phyloP scores from a whole-genome alignment of 2,888 invertebrate species.

The Chalcis sispes region DNA sequence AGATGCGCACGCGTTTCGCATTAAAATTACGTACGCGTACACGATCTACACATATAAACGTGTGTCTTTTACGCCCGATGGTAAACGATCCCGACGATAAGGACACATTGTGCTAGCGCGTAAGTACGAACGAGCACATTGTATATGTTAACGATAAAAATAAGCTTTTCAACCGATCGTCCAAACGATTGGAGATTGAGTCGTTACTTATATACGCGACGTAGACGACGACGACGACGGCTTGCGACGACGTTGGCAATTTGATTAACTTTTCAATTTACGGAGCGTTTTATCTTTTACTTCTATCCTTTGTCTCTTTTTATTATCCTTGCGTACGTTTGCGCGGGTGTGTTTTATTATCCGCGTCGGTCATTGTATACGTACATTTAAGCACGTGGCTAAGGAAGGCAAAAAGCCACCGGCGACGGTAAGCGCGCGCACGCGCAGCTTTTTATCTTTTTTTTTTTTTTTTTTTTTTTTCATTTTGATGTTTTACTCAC shows the following conservation, averaged over 20 bases:
- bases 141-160: too few relatives aligned
- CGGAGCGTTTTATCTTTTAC: slow-evolving; percentile 23
- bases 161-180: too few relatives aligned
- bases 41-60: too few relatives aligned
- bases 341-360: slow-evolving; percentile 17
- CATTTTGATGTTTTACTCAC: neutral
- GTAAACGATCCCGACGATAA: too few relatives aligned
- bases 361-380: slow-evolving; percentile 6
- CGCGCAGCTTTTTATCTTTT: neutral
- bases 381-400: too few relatives aligned
- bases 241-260: slow-evolving; percentile 25
- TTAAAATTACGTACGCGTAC: neutral
- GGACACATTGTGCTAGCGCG: too few relatives aligned
- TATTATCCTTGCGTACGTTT: neutral
- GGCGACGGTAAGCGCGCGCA: too few relatives aligned
- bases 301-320: neutral
- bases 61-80: too few relatives aligned
- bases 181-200: slow-evolving; percentile 17
- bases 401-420: too few relatives aligned
- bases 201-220: slow-evolving; percentile 8
- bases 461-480: neutral
- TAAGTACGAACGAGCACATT: neutral
- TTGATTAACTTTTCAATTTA: slow-evolving; percentile 47
- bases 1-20: too few relatives aligned
- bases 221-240: neutral